Conservation (phyloP, 2,888 invertebrate species). For the Cephus rjabovi region DNA sequence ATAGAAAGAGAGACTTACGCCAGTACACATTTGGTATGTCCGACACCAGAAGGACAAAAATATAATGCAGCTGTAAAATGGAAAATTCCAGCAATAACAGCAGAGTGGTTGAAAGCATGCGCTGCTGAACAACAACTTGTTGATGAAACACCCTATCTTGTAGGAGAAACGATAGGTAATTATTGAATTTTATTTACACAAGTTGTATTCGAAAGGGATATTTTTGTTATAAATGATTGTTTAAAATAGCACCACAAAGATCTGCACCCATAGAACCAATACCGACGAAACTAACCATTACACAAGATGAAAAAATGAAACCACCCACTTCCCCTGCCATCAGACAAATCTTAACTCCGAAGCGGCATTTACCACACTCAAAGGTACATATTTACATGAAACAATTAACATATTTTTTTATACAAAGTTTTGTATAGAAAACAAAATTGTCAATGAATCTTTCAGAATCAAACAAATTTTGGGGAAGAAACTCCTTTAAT, state of each 20-base stretch:
- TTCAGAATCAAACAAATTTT: conserved; percentile 28
- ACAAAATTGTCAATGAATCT: background rate
- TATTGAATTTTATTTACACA: conserved; percentile 11
- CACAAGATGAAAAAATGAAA: conserved; percentile 20
- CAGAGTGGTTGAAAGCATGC: conserved; percentile 83
- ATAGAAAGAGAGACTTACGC: conserved; percentile 69
- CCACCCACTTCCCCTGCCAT: conserved; percentile 26
- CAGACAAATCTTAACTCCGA: conserved; percentile 44
- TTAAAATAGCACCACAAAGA: conserved; percentile 34
- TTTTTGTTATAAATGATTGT: background rate
- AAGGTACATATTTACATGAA: conserved; percentile 24
- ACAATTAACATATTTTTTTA: background rate
- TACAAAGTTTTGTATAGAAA: background rate
- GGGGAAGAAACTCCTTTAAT: conserved; percentile 43
- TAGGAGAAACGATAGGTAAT: conserved; percentile 70
- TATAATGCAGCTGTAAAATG: conserved; percentile 86
- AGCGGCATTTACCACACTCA: conserved; percentile 35
- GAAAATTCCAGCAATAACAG: conserved; percentile 83
- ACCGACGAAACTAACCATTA: conserved; percentile 7
- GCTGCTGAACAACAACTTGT: conserved; percentile 70
- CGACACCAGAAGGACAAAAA: conserved; percentile 81
- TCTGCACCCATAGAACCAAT: conserved; percentile 2
- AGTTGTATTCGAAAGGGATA: background rate
- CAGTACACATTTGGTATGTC: conserved; percentile 86
- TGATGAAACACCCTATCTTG: conserved; percentile 70